Conservation (phyloP, 2,113 vertebrate species). For the Protobothrops mucrosquamatus region DNA sequence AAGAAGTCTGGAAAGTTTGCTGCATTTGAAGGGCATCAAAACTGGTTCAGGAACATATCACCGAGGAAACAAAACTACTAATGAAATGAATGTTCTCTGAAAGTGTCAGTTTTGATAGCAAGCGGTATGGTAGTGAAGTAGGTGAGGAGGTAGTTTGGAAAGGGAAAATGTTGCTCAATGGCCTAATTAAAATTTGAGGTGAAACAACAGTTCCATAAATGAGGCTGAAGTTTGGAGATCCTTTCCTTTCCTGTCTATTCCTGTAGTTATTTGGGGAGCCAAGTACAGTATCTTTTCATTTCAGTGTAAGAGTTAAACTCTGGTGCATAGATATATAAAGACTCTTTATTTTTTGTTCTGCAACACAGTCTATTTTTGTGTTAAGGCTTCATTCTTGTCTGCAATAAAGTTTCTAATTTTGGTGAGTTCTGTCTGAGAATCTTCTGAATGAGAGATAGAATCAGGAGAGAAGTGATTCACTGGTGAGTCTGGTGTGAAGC, state of each 20-base stretch:
- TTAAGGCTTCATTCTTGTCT: background rate
- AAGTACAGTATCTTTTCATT: background rate
- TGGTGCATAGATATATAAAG: background rate
- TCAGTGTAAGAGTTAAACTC: background rate
- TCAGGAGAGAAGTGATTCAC: background rate
- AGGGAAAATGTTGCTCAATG: background rate
- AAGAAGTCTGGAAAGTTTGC: background rate
- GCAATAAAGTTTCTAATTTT: background rate
- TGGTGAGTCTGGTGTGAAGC: background rate
- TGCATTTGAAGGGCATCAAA: background rate
- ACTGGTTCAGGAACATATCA: background rate
- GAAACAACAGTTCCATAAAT: background rate
- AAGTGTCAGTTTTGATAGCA: background rate
- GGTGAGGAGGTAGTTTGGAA: background rate
- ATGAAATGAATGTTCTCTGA: background rate
- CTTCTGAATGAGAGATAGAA: background rate
- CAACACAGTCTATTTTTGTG: background rate
- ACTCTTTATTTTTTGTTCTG: background rate
- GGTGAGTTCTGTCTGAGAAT: background rate
- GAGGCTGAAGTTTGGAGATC: background rate
- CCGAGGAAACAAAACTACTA: background rate
- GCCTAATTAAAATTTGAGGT: background rate
- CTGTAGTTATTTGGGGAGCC: background rate
- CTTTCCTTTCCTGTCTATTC: background rate
- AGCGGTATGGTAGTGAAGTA: background rate